Evolutionary conservation across 2,113 vertebrate genomes (phyloP), one percentile per base, ranked within the genome.

Genomic region (Paradisaea rubra): DNA sequence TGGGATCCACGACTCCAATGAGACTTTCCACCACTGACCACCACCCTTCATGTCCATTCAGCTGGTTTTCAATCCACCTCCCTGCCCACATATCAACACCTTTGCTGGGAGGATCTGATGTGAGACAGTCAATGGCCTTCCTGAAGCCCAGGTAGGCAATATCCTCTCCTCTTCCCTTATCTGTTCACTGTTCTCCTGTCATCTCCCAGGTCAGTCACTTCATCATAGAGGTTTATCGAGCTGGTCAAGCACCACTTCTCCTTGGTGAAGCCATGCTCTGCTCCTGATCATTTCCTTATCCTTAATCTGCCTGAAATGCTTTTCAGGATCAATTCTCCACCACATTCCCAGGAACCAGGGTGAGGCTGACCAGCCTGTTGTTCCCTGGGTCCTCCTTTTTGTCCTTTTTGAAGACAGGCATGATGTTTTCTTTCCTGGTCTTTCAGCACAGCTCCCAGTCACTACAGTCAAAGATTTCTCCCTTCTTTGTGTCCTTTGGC

Each of bases 391-490:
- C 9, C 9, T 50, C 6, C 17, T 74, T 59, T 49, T 35, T 50
- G 7, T 15, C 7, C 10, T 76, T 27, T 24, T 35, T 45, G 14
- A 70, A 81, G 24, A 20, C 0, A 0, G 6, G 1, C 14, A 9
- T 33, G 10, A 47, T 42, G 57, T 33, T 81, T 61, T 6, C 7
- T 72, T 61, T 81, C 14, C 30, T 66, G 15, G 15, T 35, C 22
- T 61, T 76, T 41, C 57, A 68, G 25, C 28, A 30, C 19, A 59
- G 33, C 7, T 59, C 11, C 24, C 44, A 39, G 5, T 14, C 15
- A 35, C 15, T 13, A 6, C 25, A 31, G 65, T 15, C 16, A 59
- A 53, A 69, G 21, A 49, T 39, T 47, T 9, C 21, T 3, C 21
- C 7, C 1, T 41, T 59, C 39, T 78, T 35, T 50, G 4, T 15